Base-by-base conservation (phyloP, 2,888 invertebrate genomes). In the Meliscaeva auricollis region DNA sequence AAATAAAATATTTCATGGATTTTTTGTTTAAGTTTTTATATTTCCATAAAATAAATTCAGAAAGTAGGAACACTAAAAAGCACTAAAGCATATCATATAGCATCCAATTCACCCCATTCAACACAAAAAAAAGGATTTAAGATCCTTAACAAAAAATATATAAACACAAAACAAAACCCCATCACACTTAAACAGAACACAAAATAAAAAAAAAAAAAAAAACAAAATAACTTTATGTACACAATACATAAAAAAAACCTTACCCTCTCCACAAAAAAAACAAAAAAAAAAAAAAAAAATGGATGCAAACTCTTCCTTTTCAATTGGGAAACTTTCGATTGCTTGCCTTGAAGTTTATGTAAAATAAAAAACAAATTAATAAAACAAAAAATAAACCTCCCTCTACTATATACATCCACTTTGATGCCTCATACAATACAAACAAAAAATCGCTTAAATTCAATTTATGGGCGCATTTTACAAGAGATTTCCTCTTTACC, bases 391-490 rank as follows among this genome's bases (percentile, higher is more conserved):
- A n/a, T n/a, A n/a, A n/a, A n/a, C n/a, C n/a, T n/a, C n/a, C n/a
- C n/a, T 41, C 15, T 20, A 46, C 15, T 58, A 8, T 6, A 13
- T 3, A 11, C 30, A 17, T 32, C n/a, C 30, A 13, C 3, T 30
- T 20, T n/a, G 15, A 62, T 41, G 44, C 17, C 22, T 50, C 13
- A 26, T 32, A 20, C 5, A 20, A 38, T 17, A 13, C 15, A 30
- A 38, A 9, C 5, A 38, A 60, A 74, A 58, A 58, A 38, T 35
- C 62, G 54, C 26, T 76, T 81, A 69, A 75, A 75, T 56, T 76
- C 76, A 70, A 48, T 70, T 76, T 76, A 73, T 73, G 46, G 44
- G 73, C 20, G 56, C 56, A 78, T 58, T 78, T 73, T 73, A 76
- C 69, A 62, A 7, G 48, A 68, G 69, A 75, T 56, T 70, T 76